Evolutionary conservation across 2,797 vertebrate genomes (phyloP), one percentile per base, ranked within the genome.

Genomic region (Alauda arvensis): DNA sequence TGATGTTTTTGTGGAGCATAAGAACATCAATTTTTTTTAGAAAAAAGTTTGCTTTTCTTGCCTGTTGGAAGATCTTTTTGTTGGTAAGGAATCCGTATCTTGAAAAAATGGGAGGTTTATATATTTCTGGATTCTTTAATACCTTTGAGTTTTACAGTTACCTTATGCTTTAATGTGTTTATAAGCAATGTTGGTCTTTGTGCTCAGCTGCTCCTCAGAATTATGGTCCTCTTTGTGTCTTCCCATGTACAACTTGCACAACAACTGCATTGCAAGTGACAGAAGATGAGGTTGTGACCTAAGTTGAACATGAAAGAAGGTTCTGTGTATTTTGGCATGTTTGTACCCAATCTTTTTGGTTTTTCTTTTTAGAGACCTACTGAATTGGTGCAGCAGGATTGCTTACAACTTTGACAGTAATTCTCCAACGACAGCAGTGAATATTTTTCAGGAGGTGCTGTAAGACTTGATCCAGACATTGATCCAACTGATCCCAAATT

Each of bases 331-430:
- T 84, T 87, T 65, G 43, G 9, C 25, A 51, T 57, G 51, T 25
- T 43, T 39, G 8, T 70, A 79, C 31, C 19, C 66, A 68, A 45
- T 48, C 1, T 25, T 77, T 61, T 33, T 18, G 2, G 1, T 39
- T 61, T 87, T 68, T 70, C 26, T 59, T 81, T 74, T 52, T 74
- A 99, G 99, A 95, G 99, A 99, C 92, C 95, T 99, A 15, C 94
- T 99, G 92, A 99, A 99, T 76, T 99, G 99, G 99, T 99, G 99
- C 75, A 98, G 98, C 88, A 97, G 99, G 80, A 98, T 99, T 95
- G 97, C 95, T 33, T 95, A 96, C 88, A 97, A 96, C 94, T 99
- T 99, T 40, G 97, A 99, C 91, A 96, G 95, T 91, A 93, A 96
- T 62, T 98, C 98, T 25, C 94, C 98, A 37, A 93, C 97, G 71